Percentiles rank a stretch among this genome's conserved stretches.
Evolutionary conservation across 2,888 invertebrate species (phyloP).

Genomic region (Eucera pruinosa): DNA sequence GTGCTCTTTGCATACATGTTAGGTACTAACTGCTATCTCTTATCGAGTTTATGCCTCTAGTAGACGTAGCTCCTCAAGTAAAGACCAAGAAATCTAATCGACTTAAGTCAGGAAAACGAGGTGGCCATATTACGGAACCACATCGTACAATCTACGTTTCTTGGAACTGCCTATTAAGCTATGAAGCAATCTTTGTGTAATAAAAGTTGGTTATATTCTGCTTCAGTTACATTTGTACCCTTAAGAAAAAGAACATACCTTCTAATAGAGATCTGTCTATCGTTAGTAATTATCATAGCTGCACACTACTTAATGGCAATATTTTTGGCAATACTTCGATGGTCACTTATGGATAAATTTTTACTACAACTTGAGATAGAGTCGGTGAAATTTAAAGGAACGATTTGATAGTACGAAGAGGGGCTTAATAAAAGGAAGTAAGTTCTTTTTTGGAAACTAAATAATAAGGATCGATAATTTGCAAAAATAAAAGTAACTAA

Average conservation of each 20-base stretch:
- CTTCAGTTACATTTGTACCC: neutral
- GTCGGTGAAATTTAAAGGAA: too few species aligned
- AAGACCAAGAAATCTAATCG: slow-evolving; percentile 10
- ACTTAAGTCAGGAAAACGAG: slow-evolving; percentile 5
- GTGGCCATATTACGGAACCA: slow-evolving; percentile 11
- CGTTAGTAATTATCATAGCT: too few species aligned
- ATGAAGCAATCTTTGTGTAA: neutral
- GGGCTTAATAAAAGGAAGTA: too few species aligned
- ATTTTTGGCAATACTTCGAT: too few species aligned
- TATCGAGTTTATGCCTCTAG: neutral
- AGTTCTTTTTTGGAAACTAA: too few species aligned
- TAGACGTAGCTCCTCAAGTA: neutral
- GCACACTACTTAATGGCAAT: too few species aligned
- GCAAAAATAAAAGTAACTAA: too few species aligned
- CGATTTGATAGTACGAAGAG: too few species aligned
- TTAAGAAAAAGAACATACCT: neutral
- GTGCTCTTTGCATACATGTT: neutral
- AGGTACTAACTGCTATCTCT: neutral
- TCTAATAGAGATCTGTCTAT: too few species aligned
- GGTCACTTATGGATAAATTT: too few species aligned
- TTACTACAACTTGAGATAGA: too few species aligned
- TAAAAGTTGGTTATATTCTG: neutral
- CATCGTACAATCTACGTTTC: slow-evolving; percentile 1
- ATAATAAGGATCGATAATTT: too few species aligned
- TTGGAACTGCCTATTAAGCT: slow-evolving; percentile 1